Evolutionary conservation across 2,888 invertebrate genomes (phyloP), one percentile per base, ranked within the genome.

Genomic region (Laothoe populi): DNA sequence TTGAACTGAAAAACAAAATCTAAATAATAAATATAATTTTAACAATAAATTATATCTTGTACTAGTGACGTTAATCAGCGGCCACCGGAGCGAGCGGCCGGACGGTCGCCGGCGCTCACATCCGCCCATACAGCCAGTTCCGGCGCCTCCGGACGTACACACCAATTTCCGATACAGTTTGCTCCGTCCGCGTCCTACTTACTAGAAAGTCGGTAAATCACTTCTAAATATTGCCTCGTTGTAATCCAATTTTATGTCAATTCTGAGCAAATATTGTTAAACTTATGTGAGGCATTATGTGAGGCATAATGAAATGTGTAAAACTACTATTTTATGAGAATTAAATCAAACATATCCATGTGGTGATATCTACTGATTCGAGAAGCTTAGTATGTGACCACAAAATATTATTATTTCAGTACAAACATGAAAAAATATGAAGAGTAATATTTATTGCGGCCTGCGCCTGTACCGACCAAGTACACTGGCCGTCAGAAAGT

Each of bases 81-180:
- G 24, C 24, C 40, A 8, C 23, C 23, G 35, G 46, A 19, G n/a
- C 24, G 46, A 19, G n/a, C 24, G 23, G 48, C 24, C 21, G 19
- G 35, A 40, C 57, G 21, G 38, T 38, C 31, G 38, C 48, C 16
- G 38, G 38, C 60, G 48, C 40, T 19, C 24, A 60, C 40, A 16
- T 35, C 48, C 60, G 60, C 23, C 48, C 53, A 53, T 53, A 53
- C 53, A 10, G 19, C 31, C 53, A 35, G 53, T 53, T 53, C 53
- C 53, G 53, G 35, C 53, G 53, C 53, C 53, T 53, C 53, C 48
- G 60, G 48, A 48, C 40, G 60, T 49, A 49, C 60, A 60, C 60
- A 60, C 24, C 60, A 49, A 60, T 60, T 60, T 60, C 60, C 60
- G 46, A 49, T 60, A 24, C 48, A 40, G 48, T 60, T 48, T 49